These are phyloP conservation scores for Heliothis virescens DNA, from an alignment of 1,140 invertebrate genomes.

Conservation along the genomic window DNA sequence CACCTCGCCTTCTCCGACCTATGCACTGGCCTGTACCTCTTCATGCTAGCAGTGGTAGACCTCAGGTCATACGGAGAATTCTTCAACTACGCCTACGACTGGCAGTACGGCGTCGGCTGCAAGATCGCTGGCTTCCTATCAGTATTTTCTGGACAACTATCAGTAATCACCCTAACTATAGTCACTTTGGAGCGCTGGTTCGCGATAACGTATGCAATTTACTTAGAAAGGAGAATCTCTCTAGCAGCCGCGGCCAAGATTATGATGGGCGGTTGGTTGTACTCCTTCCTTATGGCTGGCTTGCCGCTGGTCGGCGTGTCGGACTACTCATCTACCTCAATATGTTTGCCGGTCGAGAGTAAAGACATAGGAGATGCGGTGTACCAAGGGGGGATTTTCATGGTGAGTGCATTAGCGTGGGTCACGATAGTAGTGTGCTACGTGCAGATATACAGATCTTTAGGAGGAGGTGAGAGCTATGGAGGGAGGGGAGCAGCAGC, in stretches of 20 bases:
- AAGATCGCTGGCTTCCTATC: conserved; percentile 95
- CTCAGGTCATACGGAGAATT: conserved; percentile 93
- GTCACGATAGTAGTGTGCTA: conserved; percentile 93
- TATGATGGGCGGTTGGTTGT: conserved; percentile 91
- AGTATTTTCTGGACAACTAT: conserved; percentile 94
- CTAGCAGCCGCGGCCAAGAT: conserved; percentile 90
- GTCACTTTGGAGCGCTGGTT: conserved; percentile 96
- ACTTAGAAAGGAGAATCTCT: conserved; percentile 89
- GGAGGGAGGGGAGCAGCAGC: conserved; percentile 84
- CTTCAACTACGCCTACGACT: conserved; percentile 95
- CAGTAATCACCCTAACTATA: conserved; percentile 94
- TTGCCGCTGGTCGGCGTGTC: conserved; percentile 93
- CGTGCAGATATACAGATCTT: conserved; percentile 92
- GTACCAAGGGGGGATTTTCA: conserved; percentile 91
- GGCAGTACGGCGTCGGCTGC: conserved; percentile 95
- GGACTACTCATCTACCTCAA: conserved; percentile 92
- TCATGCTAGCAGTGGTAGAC: conserved; percentile 94
- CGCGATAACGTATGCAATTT: conserved; percentile 94
- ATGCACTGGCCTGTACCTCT: conserved; percentile 94
- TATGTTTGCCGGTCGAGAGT: conserved; percentile 92
- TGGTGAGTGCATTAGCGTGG: conserved; percentile 92
- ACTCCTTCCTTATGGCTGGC: conserved; percentile 91
- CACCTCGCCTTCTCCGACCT: conserved; percentile 95
- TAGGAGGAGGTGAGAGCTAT: conserved; percentile 87
- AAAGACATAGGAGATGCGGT: conserved; percentile 87